Base-by-base conservation (phyloP, 2,113 vertebrate genomes). In the Oncorhynchus kisutch region DNA sequence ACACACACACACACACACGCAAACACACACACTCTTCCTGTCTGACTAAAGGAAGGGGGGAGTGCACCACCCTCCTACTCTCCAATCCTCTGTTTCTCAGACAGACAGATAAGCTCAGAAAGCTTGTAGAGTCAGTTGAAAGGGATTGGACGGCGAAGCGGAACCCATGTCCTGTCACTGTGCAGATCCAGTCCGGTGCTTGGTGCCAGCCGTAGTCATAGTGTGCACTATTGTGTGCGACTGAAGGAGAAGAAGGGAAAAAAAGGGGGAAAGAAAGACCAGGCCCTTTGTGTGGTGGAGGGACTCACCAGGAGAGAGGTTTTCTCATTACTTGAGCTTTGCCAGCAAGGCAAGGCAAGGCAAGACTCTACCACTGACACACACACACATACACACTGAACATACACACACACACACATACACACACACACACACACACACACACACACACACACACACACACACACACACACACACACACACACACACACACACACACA, bases 171-270 rank as follows among this genome's bases (percentile, higher is more conserved):
- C 81, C 66, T 18, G 20, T 66, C 59, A 11, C 59, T n/a, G 18
- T 14, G 18, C 20, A 9, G 85, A 88, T 93, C 93, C 91, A 89
- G 73, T 91, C 93, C 93, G 64, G 84, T 81, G 91, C 93, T 95
- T 94, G 34, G 54, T 83, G 84, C 88, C 88, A 90, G 85, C 92
- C 92, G 77, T 54, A 54, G 49, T 82, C 77, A 88, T 84, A 90
- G 90, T 90, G 93, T 89, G 87, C 93, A 92, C 90, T 92, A 86
- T 89, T 88, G 91, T 88, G 91, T 93, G 85, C 87, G 86, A 88
- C 90, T 93, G 88, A 92, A 91, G 81, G 90, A 73, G 74, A 74
- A 39, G 48, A 39, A 84, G 82, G 86, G 82, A 86, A 86, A 88
- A n/a, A 89, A 86, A 81, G 88, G 88, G 88, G 84, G 88, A 84